These are phyloP conservation scores for Heliconius erato DNA, from an alignment of 2,888 invertebrate genomes.

Conservation along the genomic window DNA sequence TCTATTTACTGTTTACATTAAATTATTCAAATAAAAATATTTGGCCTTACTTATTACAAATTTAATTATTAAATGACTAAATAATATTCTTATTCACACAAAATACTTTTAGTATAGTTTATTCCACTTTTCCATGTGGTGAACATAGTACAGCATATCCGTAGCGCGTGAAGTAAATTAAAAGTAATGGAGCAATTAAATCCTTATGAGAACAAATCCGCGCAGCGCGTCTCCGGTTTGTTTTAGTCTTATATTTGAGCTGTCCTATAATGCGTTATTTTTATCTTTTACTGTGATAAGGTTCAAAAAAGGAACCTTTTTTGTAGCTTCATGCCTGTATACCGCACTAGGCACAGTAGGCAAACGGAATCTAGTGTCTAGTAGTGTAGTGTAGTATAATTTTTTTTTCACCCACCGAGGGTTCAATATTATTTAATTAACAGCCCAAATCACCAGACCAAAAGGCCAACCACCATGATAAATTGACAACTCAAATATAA, in stretches of 20 bases:
- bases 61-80: not conserved
- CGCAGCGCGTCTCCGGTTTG: not conserved
- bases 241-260: not conserved
- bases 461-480: no score
- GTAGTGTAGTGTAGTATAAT: no score
- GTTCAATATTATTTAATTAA: no score
- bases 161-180: slow-evolving; percentile 25
- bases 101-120: not conserved
- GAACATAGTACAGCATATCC: slow-evolving; percentile 1
- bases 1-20: no score
- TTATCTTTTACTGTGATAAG: not conserved
- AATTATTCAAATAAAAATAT: no score
- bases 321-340: no score
- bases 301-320: no score
- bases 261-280: not conserved
- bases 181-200: slow-evolving; percentile 29
- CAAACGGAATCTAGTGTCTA: no score
- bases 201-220: slow-evolving; percentile 33
- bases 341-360: no score
- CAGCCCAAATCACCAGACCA: no score
- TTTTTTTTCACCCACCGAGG: no score
- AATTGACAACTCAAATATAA: no score
- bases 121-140: slow-evolving; percentile 4
- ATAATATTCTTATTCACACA: not conserved
- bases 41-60: not conserved